Evolutionary conservation across 2,888 invertebrate species (phyloP), one percentile per base, ranked within the genome.

Genomic region (Himalopsyche japonica): DNA sequence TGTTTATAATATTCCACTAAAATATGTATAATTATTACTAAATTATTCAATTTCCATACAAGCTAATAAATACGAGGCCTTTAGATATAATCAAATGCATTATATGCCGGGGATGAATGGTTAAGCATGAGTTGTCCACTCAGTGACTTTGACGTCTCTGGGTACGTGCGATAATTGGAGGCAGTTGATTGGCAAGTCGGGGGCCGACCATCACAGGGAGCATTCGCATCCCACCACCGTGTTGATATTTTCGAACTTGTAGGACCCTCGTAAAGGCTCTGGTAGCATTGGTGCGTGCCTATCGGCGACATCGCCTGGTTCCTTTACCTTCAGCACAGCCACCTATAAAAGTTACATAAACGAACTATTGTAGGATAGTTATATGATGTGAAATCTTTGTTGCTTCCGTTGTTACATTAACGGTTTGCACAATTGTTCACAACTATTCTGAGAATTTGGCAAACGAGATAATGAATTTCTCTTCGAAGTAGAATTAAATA

Each of bases 201-300:
- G 24, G 34, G 27, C 43, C 8, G 12, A 34, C 43, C 48, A 47
- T 83, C 70, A 82, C 27, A 76, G 27, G 5, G 76, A 47, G 57
- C 86, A 86, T 43, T 83, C 84, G 77, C 86, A 86, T 34, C 78
- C 84, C 32, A 84, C 83, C 18, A 84, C 78, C 32, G 84, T 30
- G 2, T 34, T 27, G 4, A 81, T 27, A 4, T 15, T 43, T 27
- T 83, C 70, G 57, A 84, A 83, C 24, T 47, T 70, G 79, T 79
- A 84, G 6, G 47, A 12, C 8, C 48, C 64, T 34, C 81, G 27
- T 37, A 86, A 48, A 1, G 81, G 18, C 24, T 79, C 79, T 24
- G 86, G 86, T n/a, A 84, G 37, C 34, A 84, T 57, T 18, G 81
- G 86, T 1, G 81, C 79, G 49, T 81, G 81, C 20, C 7, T 6